Base-by-base conservation (phyloP, 2,888 invertebrate genomes). In the Sinelater perroti region DNA sequence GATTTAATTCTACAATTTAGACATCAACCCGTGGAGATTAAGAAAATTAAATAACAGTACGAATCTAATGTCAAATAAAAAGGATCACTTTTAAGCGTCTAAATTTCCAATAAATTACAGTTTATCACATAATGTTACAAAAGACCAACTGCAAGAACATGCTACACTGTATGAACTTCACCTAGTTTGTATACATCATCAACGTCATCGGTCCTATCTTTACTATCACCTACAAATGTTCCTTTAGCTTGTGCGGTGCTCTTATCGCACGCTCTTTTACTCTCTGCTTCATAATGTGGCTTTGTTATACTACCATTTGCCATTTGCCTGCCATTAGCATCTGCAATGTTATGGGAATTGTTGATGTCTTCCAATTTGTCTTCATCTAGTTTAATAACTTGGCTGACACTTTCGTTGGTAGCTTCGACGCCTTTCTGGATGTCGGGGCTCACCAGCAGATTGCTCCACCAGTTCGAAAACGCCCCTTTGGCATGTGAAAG, bases 401-500 rank as follows among this genome's bases (percentile, higher is more conserved):
- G 33, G 24, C 14, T 18, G 11, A 52, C 49, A 40, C 36, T 57
- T 46, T 67, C 68, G 40, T 64, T 64, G 16, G 63, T 33, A 11
- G 62, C 60, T 53, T 73, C 74, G 0, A 64, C 36, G 1, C 65
- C 66, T 63, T 73, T 75, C 44, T 71, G 70, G 2, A 73, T 68
- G 49, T 78, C 78, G 1, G 78, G 77, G 61, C 82, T 84, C 13
- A 84, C 81, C 11, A 87, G 81, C 40, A 89, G 79, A 17, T 87
- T 87, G 69, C 86, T 90, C 92, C 92, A 93, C 93, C 93, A 93
- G 72, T 86, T 91, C 0, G 91, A 87, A 46, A 94, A 86, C 0
- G 92, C 93, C 10, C 93, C 93, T 73, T 88, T 90, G 36, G 94
- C 94, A 78, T 92, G 91, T n/a, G 91, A 88, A 59, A 94, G 79